phyloP scores from a whole-genome alignment of 92 coral and sea anemone species.

The Bergia sp. region DNA sequence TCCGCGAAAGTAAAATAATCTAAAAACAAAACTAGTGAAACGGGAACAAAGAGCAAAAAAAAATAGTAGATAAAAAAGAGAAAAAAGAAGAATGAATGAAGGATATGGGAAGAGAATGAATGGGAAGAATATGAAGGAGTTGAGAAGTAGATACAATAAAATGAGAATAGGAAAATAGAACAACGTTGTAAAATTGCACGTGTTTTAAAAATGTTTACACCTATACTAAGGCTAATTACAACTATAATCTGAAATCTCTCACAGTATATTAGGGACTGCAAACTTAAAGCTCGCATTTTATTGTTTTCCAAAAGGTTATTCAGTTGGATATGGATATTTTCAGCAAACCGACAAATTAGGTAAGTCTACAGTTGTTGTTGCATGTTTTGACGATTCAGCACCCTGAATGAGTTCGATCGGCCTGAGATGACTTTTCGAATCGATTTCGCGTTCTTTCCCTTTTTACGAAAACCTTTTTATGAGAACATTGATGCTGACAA shows the following conservation, averaged over 20 bases:
- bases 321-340: slow-evolving; percentile 3
- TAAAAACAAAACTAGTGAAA: background rate
- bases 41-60: background rate
- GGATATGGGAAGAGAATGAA: too few relatives aligned
- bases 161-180: background rate
- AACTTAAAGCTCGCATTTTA: too few relatives aligned
- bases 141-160: background rate
- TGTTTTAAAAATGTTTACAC: background rate
- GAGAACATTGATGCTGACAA: too few relatives aligned
- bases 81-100: background rate
- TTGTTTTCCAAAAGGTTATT: slow-evolving; percentile 1
- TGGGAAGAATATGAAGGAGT: too few relatives aligned
- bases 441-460: too few relatives aligned
- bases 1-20: background rate
- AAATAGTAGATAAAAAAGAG: background rate
- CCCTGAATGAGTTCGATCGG: too few relatives aligned
- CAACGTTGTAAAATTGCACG: background rate
- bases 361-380: background rate
- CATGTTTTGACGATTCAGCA: background rate
- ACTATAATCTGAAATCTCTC: too few relatives aligned
- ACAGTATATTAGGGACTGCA: too few relatives aligned
- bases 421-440: too few relatives aligned
- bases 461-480: too few relatives aligned
- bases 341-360: background rate
- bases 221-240: too few relatives aligned